Base-by-base conservation (phyloP, 2,888 invertebrate genomes). In the Platerodrilus igneus region DNA sequence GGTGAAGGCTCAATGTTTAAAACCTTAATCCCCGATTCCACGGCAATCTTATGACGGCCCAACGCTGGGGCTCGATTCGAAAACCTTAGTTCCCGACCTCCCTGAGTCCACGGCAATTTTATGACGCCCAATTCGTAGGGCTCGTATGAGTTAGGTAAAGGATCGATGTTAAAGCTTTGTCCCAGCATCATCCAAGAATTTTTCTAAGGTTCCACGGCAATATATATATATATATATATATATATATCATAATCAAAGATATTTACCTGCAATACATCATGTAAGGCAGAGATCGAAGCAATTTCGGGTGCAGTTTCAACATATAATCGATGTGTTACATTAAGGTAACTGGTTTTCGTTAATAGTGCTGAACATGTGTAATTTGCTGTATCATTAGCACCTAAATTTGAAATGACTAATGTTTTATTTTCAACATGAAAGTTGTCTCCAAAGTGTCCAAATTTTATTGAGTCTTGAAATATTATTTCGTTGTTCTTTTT, bases 391-490 rank as follows among this genome's bases (percentile, higher is more conserved):
- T 46, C 41, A 23, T 46, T 39, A 9, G 36, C 38, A n/a, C 42
- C 37, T 4, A 46, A 28, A 10, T 46, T 36, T 3, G 30, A 14
- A 16, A 47, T 44, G 5, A 45, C 20, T 9, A 47, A 23, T 2
- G 41, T 41, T 16, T 36, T 28, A 14, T 45, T 47, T 13, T 10
- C 11, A 2, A 47, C 4, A 27, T 25, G 21, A 8, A 29, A 42
- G 13, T 42, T 42, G 10, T 31, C 35, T 13, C 39, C 37, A 8
- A 42, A 29, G 11, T 13, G 32, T 14, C 17, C 20, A 14, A 46
- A 46, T 21, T 31, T 30, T 16, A 49, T 36, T 4, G 37, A 36
- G 25, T 55, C 55, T 45, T 57, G 57, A 40, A 43, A 56, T 18
- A 56, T 45, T 11, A 52, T 39, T n/a, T 30, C 36, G 10, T 38